Evolutionary conservation across 2,888 invertebrate genomes (phyloP).

Genomic region (Eledone cirrhosa): DNA sequence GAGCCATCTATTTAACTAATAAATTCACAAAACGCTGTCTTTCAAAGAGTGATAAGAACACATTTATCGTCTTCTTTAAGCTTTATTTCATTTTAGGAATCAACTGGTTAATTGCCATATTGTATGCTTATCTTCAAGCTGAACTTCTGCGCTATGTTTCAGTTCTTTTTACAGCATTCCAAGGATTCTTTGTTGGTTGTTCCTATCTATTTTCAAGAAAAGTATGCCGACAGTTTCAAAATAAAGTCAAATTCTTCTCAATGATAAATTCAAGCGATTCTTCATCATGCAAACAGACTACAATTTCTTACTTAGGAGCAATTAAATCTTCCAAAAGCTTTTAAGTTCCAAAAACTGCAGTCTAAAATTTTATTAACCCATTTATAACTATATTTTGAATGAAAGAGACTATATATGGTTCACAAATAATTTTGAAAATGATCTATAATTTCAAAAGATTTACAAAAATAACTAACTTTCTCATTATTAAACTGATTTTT

Average conservation of each 20-base stretch:
- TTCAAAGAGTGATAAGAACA: constrained; percentile 2
- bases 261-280: no score
- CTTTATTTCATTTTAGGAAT: constrained; percentile 21
- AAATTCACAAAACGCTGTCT: neutral
- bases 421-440: no score
- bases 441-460: no score
- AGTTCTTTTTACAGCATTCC: neutral
- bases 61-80: constrained; percentile 7
- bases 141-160: neutral
- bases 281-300: no score
- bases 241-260: neutral
- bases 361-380: no score
- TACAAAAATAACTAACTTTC: no score
- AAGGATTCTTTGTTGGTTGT: constrained; percentile 1
- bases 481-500: no score
- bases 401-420: no score
- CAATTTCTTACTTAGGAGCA: no score
- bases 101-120: neutral
- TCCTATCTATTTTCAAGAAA: constrained; percentile 13
- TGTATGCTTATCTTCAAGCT: neutral
- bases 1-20: neutral
- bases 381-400: no score
- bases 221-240: neutral
- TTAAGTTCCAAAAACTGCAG: no score
- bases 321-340: no score